Evolutionary conservation across 1,140 invertebrate genomes (phyloP).

Genomic region (Medauroidea extradentata): DNA sequence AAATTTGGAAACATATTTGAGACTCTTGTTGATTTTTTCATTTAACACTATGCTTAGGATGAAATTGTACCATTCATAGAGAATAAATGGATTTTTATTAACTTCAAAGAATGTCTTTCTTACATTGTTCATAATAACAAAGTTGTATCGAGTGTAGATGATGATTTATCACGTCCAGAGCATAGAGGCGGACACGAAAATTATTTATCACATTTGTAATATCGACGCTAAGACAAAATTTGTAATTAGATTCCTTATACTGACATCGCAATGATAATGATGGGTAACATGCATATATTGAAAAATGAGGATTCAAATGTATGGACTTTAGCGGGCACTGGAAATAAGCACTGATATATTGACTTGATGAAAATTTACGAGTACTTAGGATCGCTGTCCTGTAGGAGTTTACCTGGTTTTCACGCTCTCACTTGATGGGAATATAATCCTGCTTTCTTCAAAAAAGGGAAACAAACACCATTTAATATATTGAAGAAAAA

Average conservation of each 20-base stretch:
- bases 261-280: conserved; percentile 34
- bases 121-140: not conserved
- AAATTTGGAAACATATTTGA: no score
- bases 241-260: conserved; percentile 28
- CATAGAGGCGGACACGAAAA: conserved; percentile 36
- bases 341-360: conserved; percentile 6
- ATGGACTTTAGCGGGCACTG: not conserved
- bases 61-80: conserved; percentile 25
- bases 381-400: not conserved
- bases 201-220: conserved; percentile 27
- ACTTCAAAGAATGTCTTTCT: conserved; percentile 6
- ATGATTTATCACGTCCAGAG: conserved; percentile 24
- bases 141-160: conserved; percentile 2
- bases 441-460: not conserved
- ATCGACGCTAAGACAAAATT: conserved; percentile 22
- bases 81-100: conserved; percentile 24
- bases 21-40: conserved; percentile 29
- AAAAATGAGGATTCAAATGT: conserved; percentile 1
- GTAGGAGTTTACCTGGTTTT: no score
- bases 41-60: conserved; percentile 24
- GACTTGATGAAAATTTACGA: not conserved
- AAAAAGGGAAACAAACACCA: not conserved
- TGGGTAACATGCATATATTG: conserved; percentile 27
- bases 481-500: conserved; percentile 3
- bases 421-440: no score